A percentile compares a stretch with the other conserved stretches of the same genome.
Conservation (phyloP, 2,113 vertebrate species). For the Danionella cerebrum region DNA sequence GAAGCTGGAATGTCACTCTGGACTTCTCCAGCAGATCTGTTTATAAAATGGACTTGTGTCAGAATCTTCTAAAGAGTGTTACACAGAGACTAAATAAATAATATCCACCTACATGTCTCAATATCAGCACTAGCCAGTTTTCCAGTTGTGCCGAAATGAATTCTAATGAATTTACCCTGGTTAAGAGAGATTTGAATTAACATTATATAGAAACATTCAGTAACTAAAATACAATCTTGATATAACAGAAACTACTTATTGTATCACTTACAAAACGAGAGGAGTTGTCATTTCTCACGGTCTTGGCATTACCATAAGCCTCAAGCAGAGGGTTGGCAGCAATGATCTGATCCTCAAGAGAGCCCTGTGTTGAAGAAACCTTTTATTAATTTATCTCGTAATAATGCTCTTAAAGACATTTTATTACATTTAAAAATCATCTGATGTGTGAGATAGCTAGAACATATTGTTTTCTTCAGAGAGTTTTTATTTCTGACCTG, state of each 20-base stretch:
- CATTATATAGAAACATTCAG: too few species aligned
- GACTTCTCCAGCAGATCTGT: slow-evolving; percentile 41
- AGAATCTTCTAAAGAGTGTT: neutral
- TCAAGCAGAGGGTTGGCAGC: slow-evolving; percentile 50
- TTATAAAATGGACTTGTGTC: neutral
- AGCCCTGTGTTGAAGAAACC: slow-evolving; percentile 29
- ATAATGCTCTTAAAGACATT: neutral
- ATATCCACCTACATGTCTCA: slow-evolving; percentile 70
- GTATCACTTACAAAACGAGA: slow-evolving; percentile 49
- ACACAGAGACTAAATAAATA: neutral
- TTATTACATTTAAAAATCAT: neutral
- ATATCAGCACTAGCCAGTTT: slow-evolving; percentile 81
- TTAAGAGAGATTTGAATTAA: neutral
- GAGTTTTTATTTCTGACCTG: slow-evolving; percentile 23
- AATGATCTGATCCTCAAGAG: slow-evolving; percentile 52
- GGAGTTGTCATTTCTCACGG: slow-evolving; percentile 55
- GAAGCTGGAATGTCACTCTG: slow-evolving; percentile 43
- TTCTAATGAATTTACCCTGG: slow-evolving; percentile 66
- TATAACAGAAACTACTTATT: neutral
- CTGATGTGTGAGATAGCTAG: neutral
- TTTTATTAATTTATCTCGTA: neutral
- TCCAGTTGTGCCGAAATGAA: slow-evolving; percentile 72
- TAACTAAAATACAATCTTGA: neutral
- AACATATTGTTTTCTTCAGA: neutral
- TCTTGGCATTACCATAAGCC: slow-evolving; percentile 53